These are phyloP conservation scores for Emberiza fucata DNA, from an alignment of 2,113 vertebrate species.

Conservation along the genomic window DNA sequence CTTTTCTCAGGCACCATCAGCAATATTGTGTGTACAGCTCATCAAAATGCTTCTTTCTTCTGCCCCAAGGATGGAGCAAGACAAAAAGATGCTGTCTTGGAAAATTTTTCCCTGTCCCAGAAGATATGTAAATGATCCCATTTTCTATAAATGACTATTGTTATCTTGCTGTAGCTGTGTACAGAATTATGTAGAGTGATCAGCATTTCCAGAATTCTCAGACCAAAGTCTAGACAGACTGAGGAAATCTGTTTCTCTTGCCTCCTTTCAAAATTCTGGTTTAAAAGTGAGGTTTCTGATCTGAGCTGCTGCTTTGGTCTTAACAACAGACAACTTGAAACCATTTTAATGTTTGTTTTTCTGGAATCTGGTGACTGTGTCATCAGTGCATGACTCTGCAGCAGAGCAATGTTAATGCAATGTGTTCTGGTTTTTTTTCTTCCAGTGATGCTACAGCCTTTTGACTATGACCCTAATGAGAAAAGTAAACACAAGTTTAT, in stretches of 20 bases:
- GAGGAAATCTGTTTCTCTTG: background rate
- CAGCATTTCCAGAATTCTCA: background rate
- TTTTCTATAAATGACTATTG: background rate
- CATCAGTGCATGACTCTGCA: background rate
- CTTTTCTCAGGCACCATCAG: background rate
- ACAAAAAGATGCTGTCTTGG: background rate
- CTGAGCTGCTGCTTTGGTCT: background rate
- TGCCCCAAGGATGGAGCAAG: background rate
- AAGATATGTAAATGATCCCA: background rate
- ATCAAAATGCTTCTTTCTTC: background rate
- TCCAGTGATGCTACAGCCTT: slow-evolving; percentile 98
- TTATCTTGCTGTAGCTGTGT: background rate
- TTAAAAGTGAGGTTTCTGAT: background rate
- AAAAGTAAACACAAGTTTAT: slow-evolving; percentile 99
- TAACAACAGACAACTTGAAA: background rate
- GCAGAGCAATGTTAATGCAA: background rate
- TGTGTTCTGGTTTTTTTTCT: slow-evolving; percentile 58
- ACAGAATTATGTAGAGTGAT: background rate
- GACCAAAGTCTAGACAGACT: background rate
- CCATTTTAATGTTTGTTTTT: background rate
- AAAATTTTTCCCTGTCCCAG: background rate
- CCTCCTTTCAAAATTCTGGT: background rate
- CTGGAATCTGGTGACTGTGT: background rate
- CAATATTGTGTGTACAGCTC: background rate
- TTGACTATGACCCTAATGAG: slow-evolving; percentile 99